Base-by-base conservation (phyloP, 2,797 vertebrate species). In the Chiloscyllium punctatum region DNA sequence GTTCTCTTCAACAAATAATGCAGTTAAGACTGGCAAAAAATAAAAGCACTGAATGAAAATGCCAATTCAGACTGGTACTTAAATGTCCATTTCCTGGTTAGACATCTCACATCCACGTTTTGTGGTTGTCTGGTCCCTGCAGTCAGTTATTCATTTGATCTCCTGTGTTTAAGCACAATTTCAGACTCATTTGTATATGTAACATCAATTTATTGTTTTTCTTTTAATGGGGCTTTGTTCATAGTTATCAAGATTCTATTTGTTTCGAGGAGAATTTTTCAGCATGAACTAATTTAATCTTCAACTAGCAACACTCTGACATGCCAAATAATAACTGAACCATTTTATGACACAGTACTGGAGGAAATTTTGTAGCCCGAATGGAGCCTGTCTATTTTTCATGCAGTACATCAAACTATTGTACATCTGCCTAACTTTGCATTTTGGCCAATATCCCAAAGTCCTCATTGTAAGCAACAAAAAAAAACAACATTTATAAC, bases 381-480 rank as follows among this genome's bases (percentile, higher is more conserved):
- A 92, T 92, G 90, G 90, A 92, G 90, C 66, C 62, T 69, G 62
- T 15, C 90, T 92, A 69, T 97, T 98, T 98, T 97, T 98, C 98
- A 98, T 97, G 97, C 96, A 96, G 95, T 62, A 25, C 66, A 92
- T 92, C 62, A 95, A 96, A 97, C 97, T 97, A 97, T 96, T 96
- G 96, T 97, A 97, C 97, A 97, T 96, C 27, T 95, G 96, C 94
- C 95, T 94, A 95, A 79, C 95, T 96, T 96, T 95, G 96, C 95
- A 57, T 96, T 96, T 72, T 95, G 48, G 15, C 11, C 68, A 95
- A 95, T 97, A 97, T 98, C 97, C 97, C 98, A 98, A 96, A 97
- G 37, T 3, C 62, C 37, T 92, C 90, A 42, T 92, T 37, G 66
- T 69, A 51, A 33, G 66, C 96, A 97, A 96, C 95, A 62, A 62